Percentiles rank a stretch among this genome's conserved stretches.
phyloP scores from a whole-genome alignment of 2,888 invertebrate species.

The Tridacna crocea region DNA sequence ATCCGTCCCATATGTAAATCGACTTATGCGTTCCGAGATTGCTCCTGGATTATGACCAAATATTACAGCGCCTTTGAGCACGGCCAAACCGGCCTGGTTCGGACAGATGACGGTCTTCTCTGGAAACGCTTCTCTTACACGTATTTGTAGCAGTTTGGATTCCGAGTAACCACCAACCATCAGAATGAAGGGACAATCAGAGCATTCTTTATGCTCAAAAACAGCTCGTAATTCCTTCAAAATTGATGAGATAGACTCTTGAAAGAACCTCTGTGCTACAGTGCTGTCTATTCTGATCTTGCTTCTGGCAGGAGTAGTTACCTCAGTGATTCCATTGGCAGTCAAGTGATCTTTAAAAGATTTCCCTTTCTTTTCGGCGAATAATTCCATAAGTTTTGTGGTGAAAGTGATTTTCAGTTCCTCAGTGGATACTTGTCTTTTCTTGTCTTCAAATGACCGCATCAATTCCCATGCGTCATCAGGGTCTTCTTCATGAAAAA shows the following conservation, averaged over 20 bases:
- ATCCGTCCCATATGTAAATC: conserved; percentile 11
- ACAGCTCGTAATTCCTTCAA: not conserved
- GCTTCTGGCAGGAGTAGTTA: not conserved
- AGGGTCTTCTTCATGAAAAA: not conserved
- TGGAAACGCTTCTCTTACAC: conserved; percentile 6
- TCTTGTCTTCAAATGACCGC: conserved; percentile 6
- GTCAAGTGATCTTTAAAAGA: not conserved
- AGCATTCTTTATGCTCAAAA: not conserved
- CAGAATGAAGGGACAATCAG: not conserved
- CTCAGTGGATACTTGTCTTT: not conserved
- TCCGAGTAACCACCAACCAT: conserved; percentile 13
- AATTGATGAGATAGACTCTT: conserved; percentile 1
- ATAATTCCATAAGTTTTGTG: not conserved
- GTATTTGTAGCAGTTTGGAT: not conserved
- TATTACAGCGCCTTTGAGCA: conserved; percentile 11
- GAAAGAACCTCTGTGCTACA: conserved; percentile 1
- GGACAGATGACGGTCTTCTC: conserved; percentile 2
- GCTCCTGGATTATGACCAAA: conserved; percentile 15
- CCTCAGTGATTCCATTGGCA: not conserved
- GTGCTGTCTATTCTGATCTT: not conserved
- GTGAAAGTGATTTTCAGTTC: not conserved
- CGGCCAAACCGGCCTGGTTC: conserved; percentile 6
- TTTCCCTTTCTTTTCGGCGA: not conserved
- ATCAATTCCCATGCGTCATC: not conserved
- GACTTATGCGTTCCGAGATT: conserved; percentile 9